phyloP scores from a whole-genome alignment of 1,140 invertebrate species.

The Halesus radiatus region DNA sequence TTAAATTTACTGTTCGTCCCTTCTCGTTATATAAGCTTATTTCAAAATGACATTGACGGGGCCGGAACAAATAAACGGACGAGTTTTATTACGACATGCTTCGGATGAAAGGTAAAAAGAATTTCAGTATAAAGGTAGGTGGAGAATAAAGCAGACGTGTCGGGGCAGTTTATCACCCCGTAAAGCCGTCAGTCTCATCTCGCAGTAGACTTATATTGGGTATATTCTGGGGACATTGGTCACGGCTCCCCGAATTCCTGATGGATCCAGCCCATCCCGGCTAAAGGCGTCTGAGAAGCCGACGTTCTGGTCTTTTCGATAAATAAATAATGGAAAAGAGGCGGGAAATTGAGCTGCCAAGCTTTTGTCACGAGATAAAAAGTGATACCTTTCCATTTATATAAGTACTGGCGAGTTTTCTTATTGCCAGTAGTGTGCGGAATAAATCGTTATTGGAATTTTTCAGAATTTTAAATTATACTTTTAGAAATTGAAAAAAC shows the following conservation, averaged over 20 bases:
- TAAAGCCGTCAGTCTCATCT: constrained; percentile 2
- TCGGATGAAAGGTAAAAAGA: too few relatives aligned
- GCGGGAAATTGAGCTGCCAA: neutral
- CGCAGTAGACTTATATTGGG: neutral
- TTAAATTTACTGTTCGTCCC: neutral
- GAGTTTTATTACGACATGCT: constrained; percentile 1
- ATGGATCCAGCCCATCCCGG: neutral
- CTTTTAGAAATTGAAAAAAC: too few relatives aligned
- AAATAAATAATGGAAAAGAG: constrained; percentile 21
- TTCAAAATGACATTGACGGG: neutral
- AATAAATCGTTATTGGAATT: too few relatives aligned
- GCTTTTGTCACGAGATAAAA: constrained; percentile 13
- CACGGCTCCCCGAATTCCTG: constrained; percentile 13
- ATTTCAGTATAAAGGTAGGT: too few relatives aligned
- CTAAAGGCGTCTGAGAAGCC: neutral
- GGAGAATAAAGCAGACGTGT: neutral
- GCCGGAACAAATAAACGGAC: neutral
- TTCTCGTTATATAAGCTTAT: too few relatives aligned
- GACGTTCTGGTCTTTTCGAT: neutral
- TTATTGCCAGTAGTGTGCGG: neutral
- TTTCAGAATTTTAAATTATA: too few relatives aligned
- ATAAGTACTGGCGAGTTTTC: neutral
- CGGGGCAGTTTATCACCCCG: constrained; percentile 11
- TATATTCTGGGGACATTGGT: neutral
- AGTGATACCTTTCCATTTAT: constrained; percentile 9